phyloP scores from a whole-genome alignment of 2,888 invertebrate genomes.

The Callinectes sapidus region DNA sequence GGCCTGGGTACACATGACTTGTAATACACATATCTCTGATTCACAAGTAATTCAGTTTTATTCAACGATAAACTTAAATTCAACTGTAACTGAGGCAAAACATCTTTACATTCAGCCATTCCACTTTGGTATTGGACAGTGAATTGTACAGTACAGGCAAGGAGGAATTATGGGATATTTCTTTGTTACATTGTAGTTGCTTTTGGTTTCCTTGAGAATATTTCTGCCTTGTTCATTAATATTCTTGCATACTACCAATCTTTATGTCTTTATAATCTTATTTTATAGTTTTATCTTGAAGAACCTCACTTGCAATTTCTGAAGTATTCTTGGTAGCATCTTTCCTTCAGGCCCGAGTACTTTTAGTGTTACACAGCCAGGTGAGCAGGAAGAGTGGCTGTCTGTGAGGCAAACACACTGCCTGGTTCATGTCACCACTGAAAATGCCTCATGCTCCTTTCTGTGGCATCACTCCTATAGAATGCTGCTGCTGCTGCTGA shows the following conservation, averaged over 20 bases:
- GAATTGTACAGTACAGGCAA: not conserved
- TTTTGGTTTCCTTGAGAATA: too few species aligned
- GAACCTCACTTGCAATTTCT: too few species aligned
- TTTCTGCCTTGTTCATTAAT: too few species aligned
- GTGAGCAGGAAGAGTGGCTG: not conserved
- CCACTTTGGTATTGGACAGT: not conserved
- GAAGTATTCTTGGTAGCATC: not conserved
- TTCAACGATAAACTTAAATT: not conserved
- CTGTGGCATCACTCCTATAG: too few species aligned
- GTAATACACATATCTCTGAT: not conserved
- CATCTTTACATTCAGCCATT: not conserved
- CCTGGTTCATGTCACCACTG: slow-evolving; percentile 18
- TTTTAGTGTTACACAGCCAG: not conserved
- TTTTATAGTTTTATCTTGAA: too few species aligned
- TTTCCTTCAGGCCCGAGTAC: not conserved
- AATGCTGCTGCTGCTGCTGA: too few species aligned
- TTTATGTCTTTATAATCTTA: too few species aligned
- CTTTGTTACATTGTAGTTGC: not conserved
- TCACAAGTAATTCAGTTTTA: not conserved
- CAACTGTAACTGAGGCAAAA: not conserved
- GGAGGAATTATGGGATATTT: not conserved
- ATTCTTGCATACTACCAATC: too few species aligned
- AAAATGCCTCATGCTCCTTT: not conserved
- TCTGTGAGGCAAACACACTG: slow-evolving; percentile 14
- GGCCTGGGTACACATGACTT: not conserved